These are phyloP conservation scores for Tanytarsus gracilentus DNA, from an alignment of 2,888 invertebrate species.

Conservation along the genomic window DNA sequence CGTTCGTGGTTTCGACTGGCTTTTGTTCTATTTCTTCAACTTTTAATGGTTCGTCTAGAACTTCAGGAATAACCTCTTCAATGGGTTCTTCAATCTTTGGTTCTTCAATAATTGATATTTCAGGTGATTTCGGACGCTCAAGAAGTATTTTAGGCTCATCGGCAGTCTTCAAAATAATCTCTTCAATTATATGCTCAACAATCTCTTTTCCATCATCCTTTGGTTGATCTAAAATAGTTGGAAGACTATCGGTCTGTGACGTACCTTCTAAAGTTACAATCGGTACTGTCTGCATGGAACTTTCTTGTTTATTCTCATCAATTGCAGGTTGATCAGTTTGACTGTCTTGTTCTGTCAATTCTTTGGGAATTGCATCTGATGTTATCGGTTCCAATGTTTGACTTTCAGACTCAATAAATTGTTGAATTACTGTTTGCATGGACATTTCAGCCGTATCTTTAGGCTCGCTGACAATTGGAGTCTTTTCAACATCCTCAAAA, in stretches of 20 bases:
- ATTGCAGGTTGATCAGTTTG: slow-evolving; percentile 35
- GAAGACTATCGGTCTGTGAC: slow-evolving; percentile 29
- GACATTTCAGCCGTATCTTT: slow-evolving; percentile 35
- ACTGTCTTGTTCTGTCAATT: slow-evolving; percentile 38
- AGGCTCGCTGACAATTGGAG: background rate
- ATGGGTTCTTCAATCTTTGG: background rate
- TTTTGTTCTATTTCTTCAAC: background rate
- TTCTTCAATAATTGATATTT: background rate
- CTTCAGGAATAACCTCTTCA: background rate
- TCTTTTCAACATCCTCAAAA: slow-evolving; percentile 26
- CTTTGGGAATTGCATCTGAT: slow-evolving; percentile 31
- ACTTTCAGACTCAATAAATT: slow-evolving; percentile 30
- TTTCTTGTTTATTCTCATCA: slow-evolving; percentile 31
- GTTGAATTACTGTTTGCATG: slow-evolving; percentile 36
- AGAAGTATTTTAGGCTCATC: background rate
- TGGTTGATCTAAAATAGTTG: slow-evolving; percentile 41
- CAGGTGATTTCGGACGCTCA: background rate
- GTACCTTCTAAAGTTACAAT: slow-evolving; percentile 35
- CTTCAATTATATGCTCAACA: slow-evolving; percentile 35
- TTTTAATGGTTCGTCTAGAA: slow-evolving; percentile 1
- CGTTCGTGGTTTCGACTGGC: slow-evolving; percentile 37
- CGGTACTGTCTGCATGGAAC: slow-evolving; percentile 51
- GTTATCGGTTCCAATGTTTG: slow-evolving; percentile 33
- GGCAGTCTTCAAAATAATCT: background rate
- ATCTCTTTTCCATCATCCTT: slow-evolving; percentile 40